Base-by-base conservation (phyloP, 2,888 invertebrate genomes). In the Chironomus riparius region DNA sequence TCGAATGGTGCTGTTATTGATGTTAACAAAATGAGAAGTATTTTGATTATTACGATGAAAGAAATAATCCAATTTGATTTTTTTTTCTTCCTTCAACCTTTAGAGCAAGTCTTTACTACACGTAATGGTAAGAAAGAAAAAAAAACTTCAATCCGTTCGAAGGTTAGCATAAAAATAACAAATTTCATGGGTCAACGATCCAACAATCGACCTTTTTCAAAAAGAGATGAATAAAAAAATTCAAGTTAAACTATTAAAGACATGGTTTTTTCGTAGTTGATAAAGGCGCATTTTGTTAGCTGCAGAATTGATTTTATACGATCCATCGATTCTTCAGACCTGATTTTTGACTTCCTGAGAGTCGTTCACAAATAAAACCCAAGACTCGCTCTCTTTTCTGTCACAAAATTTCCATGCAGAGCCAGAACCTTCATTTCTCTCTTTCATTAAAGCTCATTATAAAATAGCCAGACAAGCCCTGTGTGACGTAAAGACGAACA, bases 121-220 rank as follows among this genome's bases (percentile, higher is more conserved):
- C 48, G 56, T 22, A 70, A 70, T 24, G 50, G 56, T 15, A 50
- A 50, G 50, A n/a, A 24, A 7, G 22, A 21, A 70, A 50, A 70
- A 70, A 50, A 21, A 10, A 48, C 13, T 72, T 72, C 50, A 62
- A 72, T 62, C 62, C 62, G 61, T 61, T 72, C 61, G 72, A 72
- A 72, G 72, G 72, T 62, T 61, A 38, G 47, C 13, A 62, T 38
- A 72, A 50, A 61, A 72, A 72, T 72, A 50, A 70, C 50, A 56
- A 70, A 70, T 72, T 72, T 62, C 62, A 72, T 62, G 72, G 72
- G 62, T 72, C 72, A 72, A 72, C 50, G 62, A 50, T 50, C 22
- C 50, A 15, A 13, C 21, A 62, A 72, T 72, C 38, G 62, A 72
- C 72, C 72, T 72, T 62, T 62, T 62, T 72, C 72, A 62, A 72